A percentile compares a stretch with the other conserved stretches of the same genome.
phyloP scores from a whole-genome alignment of 2,888 invertebrate species.

The Allacma fusca region DNA sequence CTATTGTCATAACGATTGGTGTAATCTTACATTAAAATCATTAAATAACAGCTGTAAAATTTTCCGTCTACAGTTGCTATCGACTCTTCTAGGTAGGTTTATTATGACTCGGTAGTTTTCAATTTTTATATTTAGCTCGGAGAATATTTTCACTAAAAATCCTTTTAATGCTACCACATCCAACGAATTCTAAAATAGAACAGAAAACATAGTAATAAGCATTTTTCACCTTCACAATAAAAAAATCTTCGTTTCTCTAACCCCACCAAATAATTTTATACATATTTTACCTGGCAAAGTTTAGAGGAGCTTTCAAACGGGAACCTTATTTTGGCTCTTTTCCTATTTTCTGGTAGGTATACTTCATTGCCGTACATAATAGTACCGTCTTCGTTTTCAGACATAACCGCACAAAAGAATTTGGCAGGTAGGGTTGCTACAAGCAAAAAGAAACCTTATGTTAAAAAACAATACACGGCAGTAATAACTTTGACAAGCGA shows the following conservation, averaged over 20 bases:
- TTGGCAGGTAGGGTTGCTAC: slow-evolving; percentile 68
- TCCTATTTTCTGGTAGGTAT: slow-evolving; percentile 63
- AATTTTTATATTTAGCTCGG: slow-evolving; percentile 66
- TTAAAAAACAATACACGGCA: no score
- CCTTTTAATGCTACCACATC: slow-evolving; percentile 66
- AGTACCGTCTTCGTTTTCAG: slow-evolving; percentile 64
- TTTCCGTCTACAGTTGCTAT: slow-evolving; percentile 64
- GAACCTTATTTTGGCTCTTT: slow-evolving; percentile 59
- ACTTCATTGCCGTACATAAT: slow-evolving; percentile 66
- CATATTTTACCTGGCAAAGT: slow-evolving; percentile 57
- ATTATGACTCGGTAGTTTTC: slow-evolving; percentile 65
- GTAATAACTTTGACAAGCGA: no score
- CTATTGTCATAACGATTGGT: no score
- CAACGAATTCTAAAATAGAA: slow-evolving; percentile 63
- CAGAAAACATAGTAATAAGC: no score
- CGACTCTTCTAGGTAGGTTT: slow-evolving; percentile 65
- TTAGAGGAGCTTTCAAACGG: slow-evolving; percentile 61
- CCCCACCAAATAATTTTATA: slow-evolving; percentile 21
- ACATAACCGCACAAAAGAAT: slow-evolving; percentile 69
- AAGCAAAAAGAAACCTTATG: slow-evolving; percentile 35
- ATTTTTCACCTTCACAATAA: slow-evolving; percentile 28
- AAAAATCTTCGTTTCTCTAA: slow-evolving; percentile 16
- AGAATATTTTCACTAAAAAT: slow-evolving; percentile 67
- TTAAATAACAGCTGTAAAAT: slow-evolving; percentile 65
- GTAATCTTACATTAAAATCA: slow-evolving; percentile 63